A percentile compares a stretch with the other conserved stretches of the same genome.
Conservation (phyloP, 2,797 vertebrate species). For the Silurus lanzhouensis region DNA sequence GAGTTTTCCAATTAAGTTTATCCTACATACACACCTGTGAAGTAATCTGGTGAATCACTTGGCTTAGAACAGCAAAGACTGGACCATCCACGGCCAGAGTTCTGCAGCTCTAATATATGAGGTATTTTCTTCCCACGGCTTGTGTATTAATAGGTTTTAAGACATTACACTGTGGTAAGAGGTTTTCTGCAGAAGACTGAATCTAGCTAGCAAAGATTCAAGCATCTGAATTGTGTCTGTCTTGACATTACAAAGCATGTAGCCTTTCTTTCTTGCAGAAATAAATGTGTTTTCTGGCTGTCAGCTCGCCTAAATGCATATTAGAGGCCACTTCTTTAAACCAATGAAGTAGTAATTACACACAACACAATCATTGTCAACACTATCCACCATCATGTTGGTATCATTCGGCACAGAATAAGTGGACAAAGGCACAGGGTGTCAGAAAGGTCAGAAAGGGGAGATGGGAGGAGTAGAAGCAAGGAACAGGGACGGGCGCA, state of each 20-base stretch:
- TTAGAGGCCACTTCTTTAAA: neutral
- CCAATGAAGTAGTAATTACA: neutral
- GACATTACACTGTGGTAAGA: neutral
- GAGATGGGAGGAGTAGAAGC: slow-evolving; percentile 14
- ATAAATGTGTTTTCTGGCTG: neutral
- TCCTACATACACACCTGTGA: neutral
- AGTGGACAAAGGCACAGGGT: slow-evolving; percentile 19
- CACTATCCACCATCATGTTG: neutral
- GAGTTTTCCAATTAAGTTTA: neutral
- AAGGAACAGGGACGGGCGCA: slow-evolving; percentile 14
- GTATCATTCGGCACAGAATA: slow-evolving; percentile 41
- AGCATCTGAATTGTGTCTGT: neutral
- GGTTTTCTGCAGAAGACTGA: neutral
- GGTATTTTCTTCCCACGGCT: neutral
- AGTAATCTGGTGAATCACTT: neutral
- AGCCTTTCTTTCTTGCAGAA: neutral
- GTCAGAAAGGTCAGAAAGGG: slow-evolving; percentile 31
- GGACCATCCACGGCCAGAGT: neutral
- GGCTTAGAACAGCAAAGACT: neutral
- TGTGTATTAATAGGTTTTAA: neutral
- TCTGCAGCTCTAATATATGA: neutral
- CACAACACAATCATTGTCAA: neutral
- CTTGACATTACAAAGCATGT: neutral
- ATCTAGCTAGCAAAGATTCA: neutral
- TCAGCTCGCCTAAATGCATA: neutral